Base-by-base conservation (phyloP, 2,888 invertebrate species). In the Arge pagana region DNA sequence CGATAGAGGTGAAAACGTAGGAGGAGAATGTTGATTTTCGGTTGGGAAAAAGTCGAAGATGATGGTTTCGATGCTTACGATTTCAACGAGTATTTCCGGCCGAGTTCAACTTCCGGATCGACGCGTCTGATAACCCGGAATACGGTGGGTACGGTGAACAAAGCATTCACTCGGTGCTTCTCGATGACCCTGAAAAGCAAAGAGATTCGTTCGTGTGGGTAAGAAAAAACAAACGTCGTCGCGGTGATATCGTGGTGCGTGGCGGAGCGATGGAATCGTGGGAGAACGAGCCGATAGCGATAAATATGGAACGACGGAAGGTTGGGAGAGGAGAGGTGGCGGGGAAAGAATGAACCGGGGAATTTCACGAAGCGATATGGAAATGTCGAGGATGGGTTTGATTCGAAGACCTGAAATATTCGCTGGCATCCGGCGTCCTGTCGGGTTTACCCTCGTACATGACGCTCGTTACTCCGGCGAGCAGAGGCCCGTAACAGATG, bases 381-480 rank as follows among this genome's bases (percentile, higher is more conserved):
- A 43, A 16, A 18, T 19, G 15, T 21, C 10, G 11, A 31, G 15
- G 35, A n/a, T 39, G 30, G 13, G 35, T 16, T 18, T 31, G n/a
- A n/a, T n/a, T n/a, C n/a, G n/a, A 4, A 18, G 36, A 90, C 90
- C 92, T 85, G 74, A 93, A 96, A 78, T 93, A 96, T 72, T 93
- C 90, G 30, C 90, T 90, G 3, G 95, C 89, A 76, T 96, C 92
- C 0, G 96, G 96, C 0, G 96, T 96, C 55, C 95, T 86, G 63
- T 96, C 94, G 0, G 96, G 96, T 72, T 96, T 96, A 2, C 96
- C 96, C 77, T 96, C 91, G 67, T 90, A 93, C 79, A 93, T 84
- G 15, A 93, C 81, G 42, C 88, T 88, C 0, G 94, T 94, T 35
- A 87, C 80, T 0, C 94, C 91, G 58, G 87, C 85, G 0, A 93